Evolutionary conservation across 2,113 vertebrate genomes (phyloP).

Genomic region (Dicerorhinus sumatrensis): DNA sequence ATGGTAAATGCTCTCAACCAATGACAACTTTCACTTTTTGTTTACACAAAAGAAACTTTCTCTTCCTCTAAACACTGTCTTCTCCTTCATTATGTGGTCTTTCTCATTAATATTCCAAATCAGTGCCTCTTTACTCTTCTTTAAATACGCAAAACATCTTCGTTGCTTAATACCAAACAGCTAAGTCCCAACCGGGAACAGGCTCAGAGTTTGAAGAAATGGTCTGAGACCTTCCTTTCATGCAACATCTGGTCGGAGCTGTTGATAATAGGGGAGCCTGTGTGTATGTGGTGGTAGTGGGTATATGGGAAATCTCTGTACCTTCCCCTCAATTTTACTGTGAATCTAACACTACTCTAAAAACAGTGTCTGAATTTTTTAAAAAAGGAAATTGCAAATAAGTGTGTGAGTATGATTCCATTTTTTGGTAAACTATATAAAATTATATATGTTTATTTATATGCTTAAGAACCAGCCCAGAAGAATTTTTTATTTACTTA

Average conservation of each 20-base stretch:
- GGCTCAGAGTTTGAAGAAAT: background rate
- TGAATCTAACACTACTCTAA: no score
- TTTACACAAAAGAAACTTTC: background rate
- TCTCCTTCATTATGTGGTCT: background rate
- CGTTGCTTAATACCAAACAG: background rate
- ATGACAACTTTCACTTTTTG: background rate
- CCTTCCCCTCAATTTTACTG: no score
- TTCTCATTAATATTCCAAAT: background rate
- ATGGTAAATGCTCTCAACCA: background rate
- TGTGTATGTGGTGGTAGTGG: no score
- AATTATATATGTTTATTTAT: conserved; percentile 4
- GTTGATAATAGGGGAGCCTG: background rate
- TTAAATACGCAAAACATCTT: background rate
- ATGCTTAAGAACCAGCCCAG: background rate
- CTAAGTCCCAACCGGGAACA: background rate
- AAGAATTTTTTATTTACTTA: background rate
- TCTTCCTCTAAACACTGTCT: background rate
- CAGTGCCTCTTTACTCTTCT: background rate
- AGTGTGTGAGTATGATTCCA: background rate
- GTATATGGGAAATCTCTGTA: no score
- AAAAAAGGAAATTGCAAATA: background rate
- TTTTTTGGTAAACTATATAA: background rate
- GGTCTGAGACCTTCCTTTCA: background rate
- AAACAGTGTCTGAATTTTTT: no score
- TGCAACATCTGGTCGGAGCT: background rate